These are phyloP conservation scores for Gallinago nigripennis DNA, from an alignment of 2,797 vertebrate genomes.

Conservation along the genomic window DNA sequence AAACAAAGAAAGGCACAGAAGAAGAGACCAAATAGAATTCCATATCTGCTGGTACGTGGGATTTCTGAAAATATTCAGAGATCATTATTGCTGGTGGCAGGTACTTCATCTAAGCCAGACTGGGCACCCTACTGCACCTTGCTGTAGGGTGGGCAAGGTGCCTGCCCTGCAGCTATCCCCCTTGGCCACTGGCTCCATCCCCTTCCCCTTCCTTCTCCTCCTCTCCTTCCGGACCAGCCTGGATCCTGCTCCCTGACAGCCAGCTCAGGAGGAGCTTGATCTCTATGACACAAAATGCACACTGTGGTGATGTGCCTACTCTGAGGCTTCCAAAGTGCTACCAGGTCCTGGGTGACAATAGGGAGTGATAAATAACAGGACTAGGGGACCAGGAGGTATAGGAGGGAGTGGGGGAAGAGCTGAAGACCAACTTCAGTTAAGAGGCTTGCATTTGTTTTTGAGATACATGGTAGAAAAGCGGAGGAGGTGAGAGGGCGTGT, in stretches of 20 bases:
- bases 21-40: neutral
- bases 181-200: neutral
- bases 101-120: neutral
- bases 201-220: neutral
- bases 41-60: too few relatives aligned
- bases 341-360: neutral
- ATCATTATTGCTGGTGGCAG: too few relatives aligned
- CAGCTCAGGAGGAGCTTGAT: neutral
- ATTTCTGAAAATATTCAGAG: neutral
- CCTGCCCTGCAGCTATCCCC: neutral
- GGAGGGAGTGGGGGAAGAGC: neutral
- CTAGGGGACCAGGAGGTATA: neutral
- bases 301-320: neutral
- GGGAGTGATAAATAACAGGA: fast-evolving
- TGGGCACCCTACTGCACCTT: neutral
- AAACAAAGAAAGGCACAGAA: neutral
- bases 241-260: neutral
- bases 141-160: neutral
- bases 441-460: neutral
- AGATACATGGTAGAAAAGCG: neutral
- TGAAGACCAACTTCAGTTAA: neutral
- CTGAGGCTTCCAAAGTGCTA: fast-evolving
- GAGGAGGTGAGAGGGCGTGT: neutral
- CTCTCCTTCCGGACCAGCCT: neutral
- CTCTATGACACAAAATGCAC: fast-evolving